Evolutionary conservation across 2,797 vertebrate species (phyloP).

Genomic region (Aeoliscus strigatus): DNA sequence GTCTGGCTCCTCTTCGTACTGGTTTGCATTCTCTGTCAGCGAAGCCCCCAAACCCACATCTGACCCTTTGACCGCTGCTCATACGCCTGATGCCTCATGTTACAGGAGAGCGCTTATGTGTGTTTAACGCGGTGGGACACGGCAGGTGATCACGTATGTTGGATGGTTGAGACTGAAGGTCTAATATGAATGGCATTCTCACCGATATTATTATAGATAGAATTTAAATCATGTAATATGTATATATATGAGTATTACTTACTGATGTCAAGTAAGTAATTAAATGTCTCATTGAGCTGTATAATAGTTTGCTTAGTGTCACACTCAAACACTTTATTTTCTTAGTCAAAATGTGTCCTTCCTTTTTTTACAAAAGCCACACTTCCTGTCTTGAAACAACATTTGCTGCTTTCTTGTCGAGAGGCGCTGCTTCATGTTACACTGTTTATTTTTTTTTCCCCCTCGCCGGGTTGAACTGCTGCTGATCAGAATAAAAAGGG

Average conservation of each 20-base stretch:
- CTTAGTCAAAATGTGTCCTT: slow-evolving; percentile 33
- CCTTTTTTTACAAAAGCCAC: slow-evolving; percentile 52
- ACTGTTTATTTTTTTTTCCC: slow-evolving; percentile 51
- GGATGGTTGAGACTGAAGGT: too few species aligned
- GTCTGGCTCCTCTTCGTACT: slow-evolving; percentile 68
- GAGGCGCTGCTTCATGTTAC: slow-evolving; percentile 28
- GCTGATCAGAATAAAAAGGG: slow-evolving; percentile 27
- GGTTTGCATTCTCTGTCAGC: slow-evolving; percentile 61
- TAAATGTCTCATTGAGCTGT: slow-evolving; percentile 9
- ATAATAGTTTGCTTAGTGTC: background rate
- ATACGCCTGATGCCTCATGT: slow-evolving; percentile 7
- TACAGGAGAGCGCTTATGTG: slow-evolving; percentile 5
- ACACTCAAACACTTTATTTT: slow-evolving; percentile 11
- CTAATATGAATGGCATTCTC: too few species aligned
- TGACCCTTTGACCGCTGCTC: slow-evolving; percentile 40
- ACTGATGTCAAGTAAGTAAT: too few species aligned
- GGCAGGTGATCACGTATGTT: too few species aligned
- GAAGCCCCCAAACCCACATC: slow-evolving; percentile 24
- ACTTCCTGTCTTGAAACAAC: slow-evolving; percentile 64
- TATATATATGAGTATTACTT: background rate
- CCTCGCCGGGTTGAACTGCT: slow-evolving; percentile 24
- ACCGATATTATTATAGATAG: too few species aligned
- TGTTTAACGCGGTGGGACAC: slow-evolving; percentile 8
- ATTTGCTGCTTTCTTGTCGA: slow-evolving; percentile 61
- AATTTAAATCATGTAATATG: too few species aligned